Percentiles rank a stretch among this genome's conserved stretches.
Evolutionary conservation across 1,140 invertebrate species (phyloP).

Genomic region (Cydia pomonella): DNA sequence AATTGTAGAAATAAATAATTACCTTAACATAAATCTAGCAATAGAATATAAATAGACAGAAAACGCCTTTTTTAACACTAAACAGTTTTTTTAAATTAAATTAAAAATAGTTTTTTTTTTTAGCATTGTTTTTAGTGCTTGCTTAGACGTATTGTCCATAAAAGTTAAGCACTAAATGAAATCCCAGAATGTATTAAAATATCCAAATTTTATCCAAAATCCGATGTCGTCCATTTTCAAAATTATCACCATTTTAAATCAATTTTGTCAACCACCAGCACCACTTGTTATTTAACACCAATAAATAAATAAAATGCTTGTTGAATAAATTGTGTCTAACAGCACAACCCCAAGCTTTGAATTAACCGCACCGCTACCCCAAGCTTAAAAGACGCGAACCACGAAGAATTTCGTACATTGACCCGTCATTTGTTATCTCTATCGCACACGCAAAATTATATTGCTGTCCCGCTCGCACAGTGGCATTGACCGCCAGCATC

Average conservation of each 20-base stretch:
- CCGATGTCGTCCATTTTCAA: slow-evolving; percentile 30
- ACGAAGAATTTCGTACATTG: no score
- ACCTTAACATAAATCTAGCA: not conserved
- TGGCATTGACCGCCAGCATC: no score
- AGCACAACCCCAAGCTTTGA: slow-evolving; percentile 57
- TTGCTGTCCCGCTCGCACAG: no score
- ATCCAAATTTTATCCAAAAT: not conserved
- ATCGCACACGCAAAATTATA: no score
- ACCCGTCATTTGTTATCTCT: no score
- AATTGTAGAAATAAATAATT: not conserved
- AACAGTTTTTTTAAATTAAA: not conserved
- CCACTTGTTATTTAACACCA: slow-evolving; percentile 70
- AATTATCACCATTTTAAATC: slow-evolving; percentile 39
- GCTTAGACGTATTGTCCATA: slow-evolving; percentile 1
- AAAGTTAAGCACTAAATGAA: not conserved
- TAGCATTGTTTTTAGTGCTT: not conserved
- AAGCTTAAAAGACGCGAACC: slow-evolving; percentile 19
- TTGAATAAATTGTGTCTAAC: slow-evolving; percentile 62
- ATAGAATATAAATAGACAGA: not conserved
- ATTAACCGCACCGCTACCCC: slow-evolving; percentile 59
- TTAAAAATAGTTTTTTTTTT: not conserved
- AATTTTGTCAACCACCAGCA: slow-evolving; percentile 55
- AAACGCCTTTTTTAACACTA: not conserved
- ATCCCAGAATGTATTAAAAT: not conserved
- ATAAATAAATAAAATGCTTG: slow-evolving; percentile 42